These are phyloP conservation scores for Merodon equestris DNA, from an alignment of 2,888 invertebrate species.

Conservation along the genomic window DNA sequence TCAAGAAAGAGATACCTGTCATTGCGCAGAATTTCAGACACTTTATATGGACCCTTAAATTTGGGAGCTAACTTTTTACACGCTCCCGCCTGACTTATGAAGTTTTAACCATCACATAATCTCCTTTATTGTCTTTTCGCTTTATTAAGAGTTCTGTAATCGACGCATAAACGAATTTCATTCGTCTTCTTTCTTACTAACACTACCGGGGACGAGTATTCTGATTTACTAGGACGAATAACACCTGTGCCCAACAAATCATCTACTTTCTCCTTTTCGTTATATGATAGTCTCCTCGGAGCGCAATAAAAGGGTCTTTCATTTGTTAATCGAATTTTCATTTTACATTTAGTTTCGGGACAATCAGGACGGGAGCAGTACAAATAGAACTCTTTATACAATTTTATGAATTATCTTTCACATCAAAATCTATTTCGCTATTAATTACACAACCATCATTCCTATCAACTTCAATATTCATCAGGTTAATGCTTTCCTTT, in stretches of 20 bases:
- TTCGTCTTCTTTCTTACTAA: constrained; percentile 49
- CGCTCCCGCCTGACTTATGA: background rate
- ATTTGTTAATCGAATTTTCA: constrained; percentile 31
- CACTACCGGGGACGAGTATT: constrained; percentile 53
- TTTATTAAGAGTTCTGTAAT: constrained; percentile 13
- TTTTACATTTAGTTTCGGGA: constrained; percentile 37
- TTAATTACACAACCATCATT: background rate
- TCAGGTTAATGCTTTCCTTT: background rate
- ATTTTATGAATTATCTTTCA: background rate
- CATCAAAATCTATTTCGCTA: background rate
- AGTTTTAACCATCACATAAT: constrained; percentile 16
- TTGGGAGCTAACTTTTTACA: constrained; percentile 20
- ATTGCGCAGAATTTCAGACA: constrained; percentile 4
- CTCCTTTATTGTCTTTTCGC: background rate
- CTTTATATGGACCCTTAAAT: constrained; percentile 11
- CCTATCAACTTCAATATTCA: background rate
- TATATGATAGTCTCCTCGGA: constrained; percentile 40
- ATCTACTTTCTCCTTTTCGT: constrained; percentile 41
- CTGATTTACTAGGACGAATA: constrained; percentile 48
- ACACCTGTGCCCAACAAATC: constrained; percentile 31
- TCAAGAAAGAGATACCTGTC: constrained; percentile 9
- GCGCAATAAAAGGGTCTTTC: constrained; percentile 14
- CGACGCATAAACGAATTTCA: constrained; percentile 44
- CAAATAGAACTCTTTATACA: constrained; percentile 37
- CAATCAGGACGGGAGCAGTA: constrained; percentile 32